Percentiles rank a stretch among this genome's conserved stretches.
Evolutionary conservation across 2,797 vertebrate genomes (phyloP).

Genomic region (Nannoperca australis): DNA sequence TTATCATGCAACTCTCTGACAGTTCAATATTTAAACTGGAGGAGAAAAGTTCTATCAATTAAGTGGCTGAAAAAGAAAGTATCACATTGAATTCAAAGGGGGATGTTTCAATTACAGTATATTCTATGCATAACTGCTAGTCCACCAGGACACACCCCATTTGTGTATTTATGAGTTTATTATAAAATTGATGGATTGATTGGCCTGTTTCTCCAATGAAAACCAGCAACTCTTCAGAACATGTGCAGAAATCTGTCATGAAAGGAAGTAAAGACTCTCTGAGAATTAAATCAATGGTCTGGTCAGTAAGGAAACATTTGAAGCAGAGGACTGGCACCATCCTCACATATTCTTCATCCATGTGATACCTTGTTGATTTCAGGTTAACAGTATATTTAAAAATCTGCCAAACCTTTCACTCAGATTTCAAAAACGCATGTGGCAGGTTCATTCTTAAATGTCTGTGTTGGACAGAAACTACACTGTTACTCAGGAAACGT

Average conservation of each 20-base stretch:
- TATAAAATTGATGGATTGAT: conserved; percentile 11
- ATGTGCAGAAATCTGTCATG: conserved; percentile 10
- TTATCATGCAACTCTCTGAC: background rate
- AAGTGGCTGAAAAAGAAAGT: background rate
- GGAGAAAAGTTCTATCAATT: background rate
- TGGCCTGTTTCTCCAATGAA: background rate
- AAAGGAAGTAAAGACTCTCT: conserved; percentile 12
- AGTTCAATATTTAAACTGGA: conserved; percentile 3
- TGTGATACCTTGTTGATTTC: conserved; percentile 23
- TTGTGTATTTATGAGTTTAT: background rate
- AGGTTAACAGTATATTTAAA: conserved; percentile 33
- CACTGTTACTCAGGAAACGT: conserved; percentile 63
- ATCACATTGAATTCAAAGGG: background rate
- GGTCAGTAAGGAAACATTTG: conserved; percentile 19
- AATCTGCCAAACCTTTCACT: conserved; percentile 43
- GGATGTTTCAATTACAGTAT: background rate
- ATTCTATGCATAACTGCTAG: background rate
- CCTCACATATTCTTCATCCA: conserved; percentile 10
- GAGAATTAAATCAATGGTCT: conserved; percentile 7
- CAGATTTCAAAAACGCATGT: conserved; percentile 36
- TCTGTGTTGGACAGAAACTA: conserved; percentile 63
- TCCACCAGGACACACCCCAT: background rate
- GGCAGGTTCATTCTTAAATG: conserved; percentile 56
- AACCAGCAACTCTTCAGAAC: conserved; percentile 17
- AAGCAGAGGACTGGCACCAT: conserved; percentile 26